Percentiles rank a stretch among this genome's conserved stretches.
phyloP scores from a whole-genome alignment of 2,113 vertebrate species.

The Mionectes macconnelli region DNA sequence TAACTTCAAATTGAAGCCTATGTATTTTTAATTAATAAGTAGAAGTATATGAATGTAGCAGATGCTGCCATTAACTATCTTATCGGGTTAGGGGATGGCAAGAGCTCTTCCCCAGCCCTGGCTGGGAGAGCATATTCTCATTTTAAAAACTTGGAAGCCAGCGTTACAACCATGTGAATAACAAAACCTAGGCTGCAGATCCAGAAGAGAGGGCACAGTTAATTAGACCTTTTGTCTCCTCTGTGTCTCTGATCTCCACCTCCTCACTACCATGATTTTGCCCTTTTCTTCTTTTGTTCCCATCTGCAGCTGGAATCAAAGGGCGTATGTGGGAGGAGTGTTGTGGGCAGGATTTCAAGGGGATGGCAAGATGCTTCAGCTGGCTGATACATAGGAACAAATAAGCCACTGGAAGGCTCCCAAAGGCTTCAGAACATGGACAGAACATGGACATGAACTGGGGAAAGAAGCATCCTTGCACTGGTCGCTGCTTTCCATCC shows the following conservation, averaged over 20 bases:
- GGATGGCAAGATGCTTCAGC: not conserved
- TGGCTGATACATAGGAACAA: not conserved
- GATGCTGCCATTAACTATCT: conserved; percentile 16
- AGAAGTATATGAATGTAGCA: not conserved
- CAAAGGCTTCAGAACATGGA: not conserved
- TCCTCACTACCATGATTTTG: conserved; percentile 6
- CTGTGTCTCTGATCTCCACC: conserved; percentile 19
- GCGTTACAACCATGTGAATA: not conserved
- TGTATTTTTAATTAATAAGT: conserved; percentile 58
- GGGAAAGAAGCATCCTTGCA: not conserved
- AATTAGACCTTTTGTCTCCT: conserved; percentile 42
- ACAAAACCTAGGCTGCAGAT: not conserved
- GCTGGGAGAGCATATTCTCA: not conserved
- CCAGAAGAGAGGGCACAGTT: conserved; percentile 4
- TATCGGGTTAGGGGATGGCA: not conserved
- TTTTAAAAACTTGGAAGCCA: conserved; percentile 13
- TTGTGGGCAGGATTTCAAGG: conserved; percentile 1
- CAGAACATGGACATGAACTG: not conserved
- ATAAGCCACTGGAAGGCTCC: not conserved
- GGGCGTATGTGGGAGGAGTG: not conserved
- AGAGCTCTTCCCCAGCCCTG: not conserved
- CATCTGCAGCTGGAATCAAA: conserved; percentile 45
- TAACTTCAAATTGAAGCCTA: conserved; percentile 30
- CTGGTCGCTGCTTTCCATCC: not conserved
- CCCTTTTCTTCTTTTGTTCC: not conserved